Conservation (phyloP, 2,797 vertebrate species). For the Discoglossus pictus region DNA sequence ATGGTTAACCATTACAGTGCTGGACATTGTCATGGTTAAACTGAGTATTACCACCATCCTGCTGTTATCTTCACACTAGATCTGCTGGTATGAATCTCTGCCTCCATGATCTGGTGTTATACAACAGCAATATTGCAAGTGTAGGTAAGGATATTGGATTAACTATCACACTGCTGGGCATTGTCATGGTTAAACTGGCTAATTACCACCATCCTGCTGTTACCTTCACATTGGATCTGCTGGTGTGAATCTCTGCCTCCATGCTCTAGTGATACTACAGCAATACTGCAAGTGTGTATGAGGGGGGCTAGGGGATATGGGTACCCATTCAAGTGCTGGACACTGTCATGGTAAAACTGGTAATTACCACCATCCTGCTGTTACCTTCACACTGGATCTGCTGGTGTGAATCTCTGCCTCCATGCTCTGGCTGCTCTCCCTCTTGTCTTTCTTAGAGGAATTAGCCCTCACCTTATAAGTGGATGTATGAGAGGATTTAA, state of each 20-base stretch:
- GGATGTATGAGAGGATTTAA: constrained; percentile 78
- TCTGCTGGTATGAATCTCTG: constrained; percentile 59
- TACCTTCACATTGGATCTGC: constrained; percentile 66
- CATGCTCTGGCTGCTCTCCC: constrained; percentile 64
- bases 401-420: constrained; percentile 63
- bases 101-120: constrained; percentile 63
- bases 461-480: constrained; percentile 84
- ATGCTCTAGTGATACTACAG: constrained; percentile 64
- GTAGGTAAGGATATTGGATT: too few species aligned
- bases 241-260: constrained; percentile 63
- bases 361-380: constrained; percentile 26
- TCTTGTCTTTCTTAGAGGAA: constrained; percentile 66
- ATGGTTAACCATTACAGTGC: background rate
- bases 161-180: too few species aligned
- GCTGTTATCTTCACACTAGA: constrained; percentile 63
- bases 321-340: too few species aligned
- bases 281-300: too few species aligned
- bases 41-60: too few species aligned
- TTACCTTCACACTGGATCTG: constrained; percentile 67
- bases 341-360: background rate
- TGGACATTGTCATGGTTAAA: background rate
- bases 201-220: constrained; percentile 51
- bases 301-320: too few species aligned
- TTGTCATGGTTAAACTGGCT: too few species aligned
- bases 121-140: too few species aligned